phyloP scores from a whole-genome alignment of 2,888 invertebrate genomes.

The Stenoptilia bipunctidactyla region DNA sequence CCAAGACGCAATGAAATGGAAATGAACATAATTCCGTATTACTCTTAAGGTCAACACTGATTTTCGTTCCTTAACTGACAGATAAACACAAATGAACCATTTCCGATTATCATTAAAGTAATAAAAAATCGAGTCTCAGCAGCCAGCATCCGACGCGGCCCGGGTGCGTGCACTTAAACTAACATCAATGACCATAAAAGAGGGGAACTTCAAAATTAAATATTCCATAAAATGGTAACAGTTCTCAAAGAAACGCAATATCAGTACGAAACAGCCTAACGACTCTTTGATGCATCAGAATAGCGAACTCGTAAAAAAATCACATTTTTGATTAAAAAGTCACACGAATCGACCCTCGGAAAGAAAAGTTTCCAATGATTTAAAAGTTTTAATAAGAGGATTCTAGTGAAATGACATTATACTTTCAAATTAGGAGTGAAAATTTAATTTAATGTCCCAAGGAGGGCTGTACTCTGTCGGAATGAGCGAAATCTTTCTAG shows the following conservation, averaged over 20 bases:
- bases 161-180: slow-evolving; percentile 20
- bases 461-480: slow-evolving; percentile 59
- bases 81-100: slow-evolving; percentile 14
- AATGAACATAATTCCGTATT: too few relatives aligned
- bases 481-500: slow-evolving; percentile 69
- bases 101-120: not conserved
- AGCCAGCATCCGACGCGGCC: not conserved
- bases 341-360: slow-evolving; percentile 53
- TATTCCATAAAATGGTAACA: slow-evolving; percentile 55
- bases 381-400: slow-evolving; percentile 72
- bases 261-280: slow-evolving; percentile 66
- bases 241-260: slow-evolving; percentile 65
- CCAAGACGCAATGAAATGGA: too few relatives aligned
- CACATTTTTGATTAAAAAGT: slow-evolving; percentile 70
- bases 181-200: slow-evolving; percentile 8
- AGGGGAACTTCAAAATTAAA: slow-evolving; percentile 32
- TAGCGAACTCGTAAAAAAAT: slow-evolving; percentile 65
- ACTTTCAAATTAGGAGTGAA: slow-evolving; percentile 73
- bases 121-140: slow-evolving; percentile 5
- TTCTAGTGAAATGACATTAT: slow-evolving; percentile 72
- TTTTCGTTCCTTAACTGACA: not conserved
- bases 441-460: slow-evolving; percentile 73
- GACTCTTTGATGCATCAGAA: slow-evolving; percentile 62
- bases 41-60: too few relatives aligned
- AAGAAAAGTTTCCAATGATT: slow-evolving; percentile 66